Percentiles rank a stretch among this genome's conserved stretches.
Conservation (phyloP, 2,797 vertebrate genomes). For the Lacerta agilis region DNA sequence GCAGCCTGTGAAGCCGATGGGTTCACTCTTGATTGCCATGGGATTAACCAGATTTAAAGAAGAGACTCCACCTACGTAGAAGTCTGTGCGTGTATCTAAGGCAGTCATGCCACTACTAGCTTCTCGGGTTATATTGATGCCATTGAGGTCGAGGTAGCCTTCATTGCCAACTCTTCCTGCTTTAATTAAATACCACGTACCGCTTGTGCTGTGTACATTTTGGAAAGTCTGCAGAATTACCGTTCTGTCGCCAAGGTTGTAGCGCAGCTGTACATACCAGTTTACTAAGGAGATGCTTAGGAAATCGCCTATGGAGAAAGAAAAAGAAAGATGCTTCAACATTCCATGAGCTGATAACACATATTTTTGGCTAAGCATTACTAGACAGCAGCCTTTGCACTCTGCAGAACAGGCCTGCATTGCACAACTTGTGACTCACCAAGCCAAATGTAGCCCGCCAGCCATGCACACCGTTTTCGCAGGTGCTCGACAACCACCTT, state of each 20-base stretch:
- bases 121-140: slow-evolving; percentile 71
- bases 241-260: slow-evolving; percentile 85
- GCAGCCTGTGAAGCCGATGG: slow-evolving; percentile 83
- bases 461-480: neutral
- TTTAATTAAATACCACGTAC: slow-evolving; percentile 82
- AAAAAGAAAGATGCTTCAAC: neutral
- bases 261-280: slow-evolving; percentile 84
- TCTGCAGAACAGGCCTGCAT: neutral
- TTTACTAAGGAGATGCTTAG: slow-evolving; percentile 84
- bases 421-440: neutral
- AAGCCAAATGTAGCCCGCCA: neutral
- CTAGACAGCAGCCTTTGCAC: neutral
- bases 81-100: slow-evolving; percentile 80
- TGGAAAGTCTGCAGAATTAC: slow-evolving; percentile 76
- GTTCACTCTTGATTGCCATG: slow-evolving; percentile 79
- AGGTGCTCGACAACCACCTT: neutral
- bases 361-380: neutral
- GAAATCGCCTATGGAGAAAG: slow-evolving; percentile 84
- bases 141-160: slow-evolving; percentile 84
- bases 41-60: slow-evolving; percentile 78
- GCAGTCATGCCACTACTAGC: slow-evolving; percentile 77
- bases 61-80: slow-evolving; percentile 87
- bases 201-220: slow-evolving; percentile 70
- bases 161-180: slow-evolving; percentile 81
- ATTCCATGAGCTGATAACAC: neutral